Evolutionary conservation across 2,113 vertebrate species (phyloP).

Genomic region (Acanthisitta chloris): DNA sequence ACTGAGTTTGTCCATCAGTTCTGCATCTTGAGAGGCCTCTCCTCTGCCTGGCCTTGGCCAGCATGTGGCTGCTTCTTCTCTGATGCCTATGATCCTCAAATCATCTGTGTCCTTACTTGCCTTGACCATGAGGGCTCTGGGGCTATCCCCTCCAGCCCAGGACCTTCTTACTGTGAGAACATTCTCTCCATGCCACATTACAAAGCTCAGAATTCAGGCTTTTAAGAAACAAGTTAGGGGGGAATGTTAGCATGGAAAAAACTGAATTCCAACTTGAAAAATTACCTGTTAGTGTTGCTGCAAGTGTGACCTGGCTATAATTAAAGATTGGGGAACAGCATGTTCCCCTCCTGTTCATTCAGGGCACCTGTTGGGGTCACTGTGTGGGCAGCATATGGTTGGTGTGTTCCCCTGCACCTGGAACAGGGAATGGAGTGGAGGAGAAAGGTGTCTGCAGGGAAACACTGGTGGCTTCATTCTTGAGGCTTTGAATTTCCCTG

Average conservation of each 20-base stretch:
- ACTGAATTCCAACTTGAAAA: background rate
- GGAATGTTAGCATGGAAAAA: background rate
- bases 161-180: rapidly evolving
- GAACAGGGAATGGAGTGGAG: background rate
- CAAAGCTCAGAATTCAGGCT: rapidly evolving
- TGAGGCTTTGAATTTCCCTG: rapidly evolving
- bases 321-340: background rate
- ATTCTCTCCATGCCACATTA: rapidly evolving
- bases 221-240: background rate
- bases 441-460: background rate
- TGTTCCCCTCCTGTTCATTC: background rate
- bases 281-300: background rate
- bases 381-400: background rate
- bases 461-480: rapidly evolving
- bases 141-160: background rate
- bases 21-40: background rate
- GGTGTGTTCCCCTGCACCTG: background rate
- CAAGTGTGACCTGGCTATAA: background rate
- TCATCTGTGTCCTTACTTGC: rapidly evolving
- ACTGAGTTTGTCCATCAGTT: rapidly evolving
- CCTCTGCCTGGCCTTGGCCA: background rate
- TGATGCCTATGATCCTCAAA: rapidly evolving
- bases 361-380: background rate
- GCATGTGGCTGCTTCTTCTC: background rate
- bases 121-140: rapidly evolving